phyloP scores from a whole-genome alignment of 2,888 invertebrate genomes.

The Cheilosia scutellata region DNA sequence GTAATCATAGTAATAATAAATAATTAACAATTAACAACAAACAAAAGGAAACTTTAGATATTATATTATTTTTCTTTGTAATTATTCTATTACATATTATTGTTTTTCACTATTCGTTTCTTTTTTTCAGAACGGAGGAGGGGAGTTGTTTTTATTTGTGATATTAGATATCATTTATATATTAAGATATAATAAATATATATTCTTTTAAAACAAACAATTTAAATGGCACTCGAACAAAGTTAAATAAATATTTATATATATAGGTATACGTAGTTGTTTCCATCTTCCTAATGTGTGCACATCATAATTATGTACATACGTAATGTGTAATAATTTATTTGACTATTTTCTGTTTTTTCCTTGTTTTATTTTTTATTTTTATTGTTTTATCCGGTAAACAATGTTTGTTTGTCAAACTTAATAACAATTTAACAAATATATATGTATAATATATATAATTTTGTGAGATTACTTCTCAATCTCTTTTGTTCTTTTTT shows the following conservation, averaged over 20 bases:
- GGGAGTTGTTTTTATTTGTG: constrained; percentile 22
- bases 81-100: constrained; percentile 58
- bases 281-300: constrained; percentile 62
- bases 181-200: constrained; percentile 66
- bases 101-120: constrained; percentile 70
- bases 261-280: constrained; percentile 68
- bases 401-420: constrained; percentile 70
- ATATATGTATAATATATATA: constrained; percentile 73
- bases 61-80: constrained; percentile 24
- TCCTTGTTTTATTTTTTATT: constrained; percentile 4
- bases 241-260: constrained; percentile 68
- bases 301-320: constrained; percentile 56
- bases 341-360: constrained; percentile 32
- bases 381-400: constrained; percentile 37
- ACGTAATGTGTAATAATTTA: constrained; percentile 35
- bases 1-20: constrained; percentile 68
- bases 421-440: constrained; percentile 77
- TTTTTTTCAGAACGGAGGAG: constrained; percentile 23
- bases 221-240: constrained; percentile 75
- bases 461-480: constrained; percentile 62
- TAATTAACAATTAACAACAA: constrained; percentile 74
- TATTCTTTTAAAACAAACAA: constrained; percentile 68
- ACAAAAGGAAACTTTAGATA: constrained; percentile 62
- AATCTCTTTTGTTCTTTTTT: constrained; percentile 73
- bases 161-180: constrained; percentile 36